phyloP scores from a whole-genome alignment of 2,113 vertebrate species.

The Microcebus ravelobensis region DNA sequence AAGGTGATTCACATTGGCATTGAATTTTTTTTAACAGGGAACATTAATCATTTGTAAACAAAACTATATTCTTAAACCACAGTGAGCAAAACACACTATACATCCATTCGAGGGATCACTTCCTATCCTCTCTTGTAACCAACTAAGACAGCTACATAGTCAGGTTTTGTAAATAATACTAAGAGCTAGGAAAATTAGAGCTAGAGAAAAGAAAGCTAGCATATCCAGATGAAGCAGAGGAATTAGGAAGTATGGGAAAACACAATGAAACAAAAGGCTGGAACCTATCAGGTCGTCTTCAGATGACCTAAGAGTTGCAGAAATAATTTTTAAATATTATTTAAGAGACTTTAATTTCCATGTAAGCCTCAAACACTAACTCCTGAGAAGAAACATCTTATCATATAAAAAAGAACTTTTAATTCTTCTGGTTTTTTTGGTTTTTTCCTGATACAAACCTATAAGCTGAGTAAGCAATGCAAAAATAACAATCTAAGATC shows the following conservation, averaged over 20 bases:
- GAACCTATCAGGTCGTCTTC: conserved; percentile 6
- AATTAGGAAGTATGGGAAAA: background rate
- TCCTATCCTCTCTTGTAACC: conserved; percentile 40
- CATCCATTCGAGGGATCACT: conserved; percentile 40
- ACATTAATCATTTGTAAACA: conserved; percentile 58
- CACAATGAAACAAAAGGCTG: background rate
- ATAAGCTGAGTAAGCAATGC: conserved; percentile 21
- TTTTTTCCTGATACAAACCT: background rate
- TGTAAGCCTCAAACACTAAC: conserved; percentile 15
- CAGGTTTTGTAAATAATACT: conserved; percentile 45
- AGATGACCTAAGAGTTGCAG: conserved; percentile 27
- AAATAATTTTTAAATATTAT: conserved; percentile 53
- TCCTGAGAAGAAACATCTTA: conserved; percentile 42
- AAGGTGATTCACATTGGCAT: conserved; percentile 72
- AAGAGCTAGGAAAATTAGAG: conserved; percentile 51
- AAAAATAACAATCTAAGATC: conserved; percentile 29
- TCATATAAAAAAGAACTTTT: background rate
- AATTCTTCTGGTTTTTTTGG: background rate
- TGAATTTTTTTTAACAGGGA: conserved; percentile 69
- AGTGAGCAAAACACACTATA: conserved; percentile 84
- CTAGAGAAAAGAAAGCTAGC: conserved; percentile 26
- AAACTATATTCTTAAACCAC: conserved; percentile 87
- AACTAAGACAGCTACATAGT: conserved; percentile 12
- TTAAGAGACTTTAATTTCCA: conserved; percentile 60
- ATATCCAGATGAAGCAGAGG: conserved; percentile 14